These are phyloP conservation scores for Dendrolimus pini DNA, from an alignment of 2,888 invertebrate species.

Conservation along the genomic window DNA sequence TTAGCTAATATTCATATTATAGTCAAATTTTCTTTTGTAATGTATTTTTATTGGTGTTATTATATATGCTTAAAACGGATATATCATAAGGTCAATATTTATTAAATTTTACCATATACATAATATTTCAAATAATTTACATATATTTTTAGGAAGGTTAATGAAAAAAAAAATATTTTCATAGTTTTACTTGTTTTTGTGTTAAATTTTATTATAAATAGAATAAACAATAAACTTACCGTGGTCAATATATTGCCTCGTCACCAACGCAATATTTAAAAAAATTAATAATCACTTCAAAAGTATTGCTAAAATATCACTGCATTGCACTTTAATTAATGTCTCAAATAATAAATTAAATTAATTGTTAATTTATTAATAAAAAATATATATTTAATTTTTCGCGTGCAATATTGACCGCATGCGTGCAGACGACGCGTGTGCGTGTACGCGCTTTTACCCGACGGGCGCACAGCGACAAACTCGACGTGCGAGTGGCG, in stretches of 20 bases:
- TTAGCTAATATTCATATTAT: too few relatives aligned
- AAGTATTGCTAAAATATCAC: neutral
- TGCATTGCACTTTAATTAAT: constrained; percentile 12
- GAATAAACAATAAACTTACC: neutral
- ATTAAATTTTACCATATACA: too few relatives aligned
- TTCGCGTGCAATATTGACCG: constrained; percentile 12
- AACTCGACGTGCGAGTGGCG: constrained; percentile 52
- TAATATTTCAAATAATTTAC: too few relatives aligned
- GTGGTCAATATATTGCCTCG: neutral
- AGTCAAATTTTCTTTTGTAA: too few relatives aligned
- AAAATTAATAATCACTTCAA: constrained; percentile 26
- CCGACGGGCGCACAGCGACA: constrained; percentile 43
- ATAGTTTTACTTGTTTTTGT: too few relatives aligned
- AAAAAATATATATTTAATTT: constrained; percentile 9
- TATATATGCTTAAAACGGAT: too few relatives aligned
- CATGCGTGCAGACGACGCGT: constrained; percentile 17
- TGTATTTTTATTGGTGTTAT: too few relatives aligned
- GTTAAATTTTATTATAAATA: too few relatives aligned
- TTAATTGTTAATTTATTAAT: neutral
- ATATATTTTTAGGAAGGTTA: too few relatives aligned
- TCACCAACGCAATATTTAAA: constrained; percentile 15
- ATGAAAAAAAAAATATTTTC: too few relatives aligned
- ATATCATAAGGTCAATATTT: too few relatives aligned
- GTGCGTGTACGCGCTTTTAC: constrained; percentile 14
- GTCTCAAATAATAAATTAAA: constrained; percentile 7